Conservation (phyloP, 1,140 invertebrate genomes). For the Drosophila seguyi region DNA sequence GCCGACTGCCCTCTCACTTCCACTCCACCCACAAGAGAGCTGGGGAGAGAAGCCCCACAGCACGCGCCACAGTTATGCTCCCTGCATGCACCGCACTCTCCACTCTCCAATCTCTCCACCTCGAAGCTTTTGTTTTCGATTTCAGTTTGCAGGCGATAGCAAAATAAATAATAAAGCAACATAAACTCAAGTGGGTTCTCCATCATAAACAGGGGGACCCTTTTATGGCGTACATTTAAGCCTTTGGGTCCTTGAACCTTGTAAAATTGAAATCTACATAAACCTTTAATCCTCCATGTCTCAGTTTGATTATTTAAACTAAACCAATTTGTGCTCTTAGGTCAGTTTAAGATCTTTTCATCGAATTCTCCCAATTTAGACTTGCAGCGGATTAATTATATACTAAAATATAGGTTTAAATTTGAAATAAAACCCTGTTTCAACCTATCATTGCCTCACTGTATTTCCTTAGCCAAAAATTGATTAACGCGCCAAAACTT, state of each 20-base stretch:
- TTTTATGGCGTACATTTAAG: not conserved
- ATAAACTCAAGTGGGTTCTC: conserved; percentile 27
- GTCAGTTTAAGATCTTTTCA: too few species aligned
- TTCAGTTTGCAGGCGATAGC: conserved; percentile 27
- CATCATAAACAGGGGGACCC: conserved; percentile 11
- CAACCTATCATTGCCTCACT: not conserved
- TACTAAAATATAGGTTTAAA: too few species aligned
- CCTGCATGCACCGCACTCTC: conserved; percentile 4
- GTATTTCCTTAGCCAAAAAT: conserved; percentile 21
- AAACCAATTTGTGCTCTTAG: too few species aligned
- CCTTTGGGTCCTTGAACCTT: too few species aligned
- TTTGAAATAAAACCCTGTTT: not conserved
- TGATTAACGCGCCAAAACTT: conserved; percentile 33
- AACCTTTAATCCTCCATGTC: too few species aligned
- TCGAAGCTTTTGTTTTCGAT: conserved; percentile 24
- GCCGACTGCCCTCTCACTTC: conserved; percentile 1
- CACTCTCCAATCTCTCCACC: not conserved
- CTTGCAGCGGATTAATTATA: too few species aligned
- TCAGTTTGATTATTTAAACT: too few species aligned
- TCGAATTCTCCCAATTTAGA: too few species aligned
- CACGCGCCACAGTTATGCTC: conserved; percentile 47
- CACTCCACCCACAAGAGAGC: not conserved
- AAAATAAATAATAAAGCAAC: conserved; percentile 20
- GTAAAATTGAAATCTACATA: too few species aligned
- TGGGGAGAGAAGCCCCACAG: conserved; percentile 5